Evolutionary conservation across 2,113 vertebrate species (phyloP), one percentile per base, ranked within the genome.

Genomic region (Lepus timidus): DNA sequence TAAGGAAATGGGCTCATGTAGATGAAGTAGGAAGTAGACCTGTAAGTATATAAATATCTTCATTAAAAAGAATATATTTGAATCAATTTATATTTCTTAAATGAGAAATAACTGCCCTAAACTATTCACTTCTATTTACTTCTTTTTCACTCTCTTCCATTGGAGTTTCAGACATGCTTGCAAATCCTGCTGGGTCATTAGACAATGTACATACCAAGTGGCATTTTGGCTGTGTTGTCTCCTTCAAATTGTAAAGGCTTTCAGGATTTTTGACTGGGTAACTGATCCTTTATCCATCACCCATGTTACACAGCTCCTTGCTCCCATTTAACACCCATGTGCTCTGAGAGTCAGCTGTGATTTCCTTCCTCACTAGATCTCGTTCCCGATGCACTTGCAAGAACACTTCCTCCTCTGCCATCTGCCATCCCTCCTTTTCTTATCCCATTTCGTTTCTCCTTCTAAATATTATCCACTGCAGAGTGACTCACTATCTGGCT

Each of bases 391-490:
- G 14, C 70, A 29, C 44, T 33, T 71, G 22, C 29, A 8, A 25
- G 36, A 82, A 90, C 29, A 67, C 83, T 52, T 78, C 55, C 61
- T 87, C 23, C 76, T 52, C 44, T 55, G 27, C 88, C 22, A 12
- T 84, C 80, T 52, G 70, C 65, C 27, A 0, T 4, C 5, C 12
- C 4, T 85, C 36, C 2, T 85, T 44, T 51, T 82, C 52, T 70
- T 49, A n/a, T 68, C 44, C 81, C 74, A 79, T 64, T 39, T 25
- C 10, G 29, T 75, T 90, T 70, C 88, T 89, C 74, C 80, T 90
- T 78, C 93, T 65, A 62, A 85, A 49, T 78, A 58, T 65, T 33
- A 14, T 29, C 58, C 33, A 61, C 36, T 70, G 11, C 16, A 64
- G 31, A 84, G 36, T 83, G 70, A 65, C 27, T 67, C 65, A 85